A percentile compares a stretch with the other conserved stretches of the same genome.
phyloP scores from a whole-genome alignment of 2,797 vertebrate species.

The Miichthys miiuy region DNA sequence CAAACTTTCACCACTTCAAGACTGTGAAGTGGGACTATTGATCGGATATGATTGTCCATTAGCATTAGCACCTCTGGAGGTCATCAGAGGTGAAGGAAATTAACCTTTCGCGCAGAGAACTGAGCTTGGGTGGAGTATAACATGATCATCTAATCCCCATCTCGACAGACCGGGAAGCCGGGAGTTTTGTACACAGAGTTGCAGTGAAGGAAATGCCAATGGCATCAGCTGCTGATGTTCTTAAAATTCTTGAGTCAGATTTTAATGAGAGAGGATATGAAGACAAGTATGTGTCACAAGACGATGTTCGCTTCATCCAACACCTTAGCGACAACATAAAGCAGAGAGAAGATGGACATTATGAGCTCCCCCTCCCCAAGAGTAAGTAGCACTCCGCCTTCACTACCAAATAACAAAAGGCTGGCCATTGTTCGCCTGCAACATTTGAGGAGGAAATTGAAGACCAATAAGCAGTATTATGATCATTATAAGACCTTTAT shows the following conservation, averaged over 20 bases:
- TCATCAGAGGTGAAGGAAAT: background rate
- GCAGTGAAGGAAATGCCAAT: background rate
- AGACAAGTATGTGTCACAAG: background rate
- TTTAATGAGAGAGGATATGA: background rate
- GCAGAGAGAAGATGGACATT: background rate
- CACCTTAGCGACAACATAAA: background rate
- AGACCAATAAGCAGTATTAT: background rate
- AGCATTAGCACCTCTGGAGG: background rate
- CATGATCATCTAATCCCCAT: background rate
- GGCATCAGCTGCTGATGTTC: background rate
- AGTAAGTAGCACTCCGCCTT: background rate
- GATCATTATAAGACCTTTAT: background rate
- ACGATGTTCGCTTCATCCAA: background rate
- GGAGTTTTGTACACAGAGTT: background rate
- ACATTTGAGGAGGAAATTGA: background rate
- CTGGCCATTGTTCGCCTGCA: background rate
- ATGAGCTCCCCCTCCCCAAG: background rate
- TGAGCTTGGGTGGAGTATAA: background rate
- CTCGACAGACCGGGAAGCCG: background rate
- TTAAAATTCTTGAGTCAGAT: no score
- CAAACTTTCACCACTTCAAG: background rate
- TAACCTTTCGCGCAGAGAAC: background rate
- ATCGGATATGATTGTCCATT: background rate
- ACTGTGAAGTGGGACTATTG: background rate
- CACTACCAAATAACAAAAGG: background rate